Evolutionary conservation across 2,113 vertebrate genomes (phyloP), one percentile per base, ranked within the genome.

Genomic region (Gnathonemus echidnorhynchus): DNA sequence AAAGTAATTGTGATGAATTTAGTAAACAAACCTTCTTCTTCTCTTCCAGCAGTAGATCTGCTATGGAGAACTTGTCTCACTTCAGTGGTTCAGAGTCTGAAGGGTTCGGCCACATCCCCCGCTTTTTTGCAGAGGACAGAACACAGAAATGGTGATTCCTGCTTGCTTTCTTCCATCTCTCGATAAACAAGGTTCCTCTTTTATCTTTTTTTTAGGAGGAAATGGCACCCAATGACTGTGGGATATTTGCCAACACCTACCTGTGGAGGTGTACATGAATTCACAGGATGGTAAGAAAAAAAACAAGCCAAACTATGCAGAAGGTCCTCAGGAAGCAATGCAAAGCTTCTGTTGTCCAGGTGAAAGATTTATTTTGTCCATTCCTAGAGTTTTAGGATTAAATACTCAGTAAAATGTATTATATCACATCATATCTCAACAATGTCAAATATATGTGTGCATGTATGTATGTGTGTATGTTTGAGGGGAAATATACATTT

Each of bases 71-170:
- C 49, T 77, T 70, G 90, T 89, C 77, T 83, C 45, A 53, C 88
- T 91, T 89, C 62, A 56, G 90, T 56, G 91, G 89, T 89, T 91
- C 88, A 77, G 45, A 90, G 90, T 27, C 46, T 56, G 35, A 87
- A 21, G 87, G 11, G 31, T 88, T 93, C 85, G 49, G 91, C 56
- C 31, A 35, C 70, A 49, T 50, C 89, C 91, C 91, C 91, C 66
- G 66, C 91, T 92, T 93, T 92, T 93, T 93, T 91, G 92, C 92
- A 91, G 94, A 92, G 92, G 92, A 93, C 94, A 94, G 93, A 93
- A 91, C 90, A 89, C n/a, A 92, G 92, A 87, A 91, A 92, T 92
- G 93, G 92, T 92, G 92, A 93, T 93, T 93, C 88, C 91, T 66
- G 88, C 83, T 31, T 91, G 90, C 92, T 91, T 94, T 94, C 90